A percentile compares a stretch with the other conserved stretches of the same genome.
These are phyloP conservation scores for Halesus radiatus DNA, from an alignment of 1,140 invertebrate species.

Conservation along the genomic window DNA sequence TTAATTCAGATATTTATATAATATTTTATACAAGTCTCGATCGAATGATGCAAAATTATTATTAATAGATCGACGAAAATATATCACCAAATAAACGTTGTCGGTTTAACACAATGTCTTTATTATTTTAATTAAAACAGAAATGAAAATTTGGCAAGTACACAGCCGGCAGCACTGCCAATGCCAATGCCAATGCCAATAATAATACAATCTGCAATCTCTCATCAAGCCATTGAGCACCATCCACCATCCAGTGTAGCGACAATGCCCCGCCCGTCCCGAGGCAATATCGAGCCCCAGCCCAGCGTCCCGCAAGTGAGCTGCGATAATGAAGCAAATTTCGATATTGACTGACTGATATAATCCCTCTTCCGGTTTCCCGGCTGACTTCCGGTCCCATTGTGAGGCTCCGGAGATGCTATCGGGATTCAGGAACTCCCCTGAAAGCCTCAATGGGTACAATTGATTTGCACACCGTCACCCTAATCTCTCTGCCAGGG, in stretches of 20 bases:
- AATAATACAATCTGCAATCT: background rate
- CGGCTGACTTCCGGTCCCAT: slow-evolving; percentile 29
- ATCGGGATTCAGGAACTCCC: slow-evolving; percentile 28
- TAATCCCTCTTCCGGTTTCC: slow-evolving; percentile 38
- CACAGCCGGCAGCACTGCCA: too few species aligned
- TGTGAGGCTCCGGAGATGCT: slow-evolving; percentile 39
- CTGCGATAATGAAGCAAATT: slow-evolving; percentile 37
- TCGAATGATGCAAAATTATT: too few species aligned
- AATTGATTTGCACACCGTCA: slow-evolving; percentile 47
- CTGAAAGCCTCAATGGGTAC: slow-evolving; percentile 47
- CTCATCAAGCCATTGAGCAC: background rate
- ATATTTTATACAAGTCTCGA: too few species aligned
- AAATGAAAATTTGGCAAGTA: too few species aligned
- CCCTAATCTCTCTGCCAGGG: slow-evolving; percentile 19
- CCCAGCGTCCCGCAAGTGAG: slow-evolving; percentile 24
- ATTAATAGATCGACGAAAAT: too few species aligned
- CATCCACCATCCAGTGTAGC: too few species aligned
- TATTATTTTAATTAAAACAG: too few species aligned
- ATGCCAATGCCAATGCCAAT: too few species aligned
- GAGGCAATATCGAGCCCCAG: background rate
- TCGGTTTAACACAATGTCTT: too few species aligned
- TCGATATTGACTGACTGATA: slow-evolving; percentile 40
- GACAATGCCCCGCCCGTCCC: background rate
- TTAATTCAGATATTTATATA: too few species aligned
- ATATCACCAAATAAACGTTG: too few species aligned